These are phyloP conservation scores for Metallyticus violacea DNA, from an alignment of 2,888 invertebrate species.

Conservation along the genomic window DNA sequence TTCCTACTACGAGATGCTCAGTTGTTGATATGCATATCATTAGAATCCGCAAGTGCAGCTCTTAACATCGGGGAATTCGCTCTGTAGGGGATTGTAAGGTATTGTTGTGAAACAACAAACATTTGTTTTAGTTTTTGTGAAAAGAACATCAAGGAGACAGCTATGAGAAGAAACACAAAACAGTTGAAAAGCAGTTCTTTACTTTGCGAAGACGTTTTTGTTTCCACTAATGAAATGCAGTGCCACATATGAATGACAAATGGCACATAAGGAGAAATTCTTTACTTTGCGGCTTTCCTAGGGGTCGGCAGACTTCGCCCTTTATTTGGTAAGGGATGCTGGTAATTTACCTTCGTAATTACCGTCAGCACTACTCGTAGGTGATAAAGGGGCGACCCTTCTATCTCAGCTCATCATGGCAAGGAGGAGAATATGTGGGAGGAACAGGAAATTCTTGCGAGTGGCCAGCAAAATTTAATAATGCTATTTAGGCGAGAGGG, in stretches of 20 bases:
- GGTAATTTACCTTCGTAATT: conserved; percentile 6
- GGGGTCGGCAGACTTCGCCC: no score
- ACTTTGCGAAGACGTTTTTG: background rate
- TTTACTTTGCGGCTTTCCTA: background rate
- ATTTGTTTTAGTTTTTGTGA: no score
- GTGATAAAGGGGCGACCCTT: background rate
- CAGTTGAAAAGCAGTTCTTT: no score
- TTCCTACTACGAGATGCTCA: no score
- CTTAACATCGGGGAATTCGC: no score
- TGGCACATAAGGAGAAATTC: background rate
- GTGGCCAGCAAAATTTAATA: background rate
- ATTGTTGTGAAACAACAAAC: no score
- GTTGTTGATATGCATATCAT: no score
- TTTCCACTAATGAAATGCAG: background rate
- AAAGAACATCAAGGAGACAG: no score
- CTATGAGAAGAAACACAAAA: no score
- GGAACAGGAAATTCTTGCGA: background rate
- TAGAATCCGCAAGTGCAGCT: no score
- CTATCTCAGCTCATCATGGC: background rate
- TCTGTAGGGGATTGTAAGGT: no score
- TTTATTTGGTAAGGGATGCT: background rate
- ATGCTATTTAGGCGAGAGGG: background rate
- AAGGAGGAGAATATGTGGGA: background rate
- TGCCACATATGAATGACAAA: background rate
- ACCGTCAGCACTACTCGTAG: background rate